A percentile compares a stretch with the other conserved stretches of the same genome.
Evolutionary conservation across 2,113 vertebrate genomes (phyloP).

Genomic region (Nipponia nippon): DNA sequence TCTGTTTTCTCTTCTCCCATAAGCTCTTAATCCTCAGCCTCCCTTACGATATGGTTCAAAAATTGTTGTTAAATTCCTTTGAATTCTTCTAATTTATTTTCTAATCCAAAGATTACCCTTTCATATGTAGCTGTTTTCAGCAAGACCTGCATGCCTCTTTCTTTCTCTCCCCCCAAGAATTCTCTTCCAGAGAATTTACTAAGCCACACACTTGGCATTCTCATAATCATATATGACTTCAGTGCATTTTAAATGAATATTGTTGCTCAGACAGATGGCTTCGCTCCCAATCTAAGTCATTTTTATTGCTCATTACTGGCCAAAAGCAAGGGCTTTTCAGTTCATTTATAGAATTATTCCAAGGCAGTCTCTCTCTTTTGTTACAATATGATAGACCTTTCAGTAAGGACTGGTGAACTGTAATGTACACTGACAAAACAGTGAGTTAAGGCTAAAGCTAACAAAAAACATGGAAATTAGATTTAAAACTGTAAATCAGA

Average conservation of each 20-base stretch:
- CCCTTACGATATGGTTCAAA: background rate
- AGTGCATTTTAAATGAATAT: background rate
- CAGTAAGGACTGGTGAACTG: background rate
- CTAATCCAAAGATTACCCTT: conserved; percentile 13
- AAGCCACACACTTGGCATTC: background rate
- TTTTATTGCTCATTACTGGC: conserved; percentile 19
- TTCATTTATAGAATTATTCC: conserved; percentile 12
- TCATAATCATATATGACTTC: background rate
- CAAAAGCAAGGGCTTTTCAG: background rate
- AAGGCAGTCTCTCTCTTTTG: background rate
- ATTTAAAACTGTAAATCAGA: background rate
- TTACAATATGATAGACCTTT: background rate
- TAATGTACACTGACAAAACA: background rate
- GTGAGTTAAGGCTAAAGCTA: background rate
- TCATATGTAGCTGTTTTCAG: background rate
- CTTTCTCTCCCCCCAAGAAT: background rate
- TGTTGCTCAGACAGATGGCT: background rate
- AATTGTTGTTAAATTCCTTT: conserved; percentile 1
- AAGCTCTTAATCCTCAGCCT: conserved; percentile 3
- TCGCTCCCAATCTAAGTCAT: background rate
- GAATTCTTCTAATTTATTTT: conserved; percentile 38
- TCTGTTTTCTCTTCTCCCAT: background rate
- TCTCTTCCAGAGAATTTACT: conserved; percentile 7
- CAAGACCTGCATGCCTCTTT: background rate
- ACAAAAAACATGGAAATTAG: background rate